phyloP scores from a whole-genome alignment of 2,888 invertebrate species.

The Mongoloraphidia duomilia region DNA sequence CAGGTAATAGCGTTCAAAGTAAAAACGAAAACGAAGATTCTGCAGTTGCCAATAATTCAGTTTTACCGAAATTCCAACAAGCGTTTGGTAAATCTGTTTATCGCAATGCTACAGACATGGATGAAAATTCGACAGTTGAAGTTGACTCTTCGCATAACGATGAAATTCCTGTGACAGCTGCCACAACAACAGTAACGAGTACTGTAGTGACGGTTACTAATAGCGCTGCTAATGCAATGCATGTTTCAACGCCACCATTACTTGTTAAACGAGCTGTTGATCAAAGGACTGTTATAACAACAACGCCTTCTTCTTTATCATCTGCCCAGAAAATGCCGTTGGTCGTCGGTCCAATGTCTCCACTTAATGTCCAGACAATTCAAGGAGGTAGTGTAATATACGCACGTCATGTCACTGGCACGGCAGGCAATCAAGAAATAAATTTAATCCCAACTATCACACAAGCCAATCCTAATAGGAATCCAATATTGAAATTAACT shows the following conservation, averaged over 20 bases:
- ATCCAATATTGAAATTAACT: slow-evolving; percentile 10
- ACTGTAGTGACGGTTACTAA: too few relatives aligned
- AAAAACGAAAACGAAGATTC: slow-evolving; percentile 23
- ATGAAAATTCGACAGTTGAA: slow-evolving; percentile 7
- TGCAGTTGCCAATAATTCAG: slow-evolving; percentile 33
- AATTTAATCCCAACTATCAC: slow-evolving; percentile 34
- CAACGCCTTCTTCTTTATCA: slow-evolving; percentile 8
- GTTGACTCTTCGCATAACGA: slow-evolving; percentile 12
- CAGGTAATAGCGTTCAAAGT: slow-evolving; percentile 15
- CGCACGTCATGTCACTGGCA: slow-evolving; percentile 49
- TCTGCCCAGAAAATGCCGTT: slow-evolving; percentile 14
- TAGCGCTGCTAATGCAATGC: too few relatives aligned
- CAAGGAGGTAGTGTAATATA: slow-evolving; percentile 52
- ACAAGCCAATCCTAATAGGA: slow-evolving; percentile 10
- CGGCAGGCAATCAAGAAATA: slow-evolving; percentile 37
- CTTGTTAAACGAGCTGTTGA: slow-evolving; percentile 2
- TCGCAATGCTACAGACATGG: slow-evolving; percentile 21
- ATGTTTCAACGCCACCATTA: too few relatives aligned
- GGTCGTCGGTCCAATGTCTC: slow-evolving; percentile 24
- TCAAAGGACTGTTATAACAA: slow-evolving; percentile 6
- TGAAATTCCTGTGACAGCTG: slow-evolving; percentile 6
- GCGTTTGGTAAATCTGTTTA: slow-evolving; percentile 62
- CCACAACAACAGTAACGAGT: slow-evolving; percentile 2
- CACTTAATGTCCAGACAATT: slow-evolving; percentile 44
- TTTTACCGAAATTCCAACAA: slow-evolving; percentile 61